phyloP scores from a whole-genome alignment of 2,113 vertebrate genomes.

The Megaleporinus macrocephalus region DNA sequence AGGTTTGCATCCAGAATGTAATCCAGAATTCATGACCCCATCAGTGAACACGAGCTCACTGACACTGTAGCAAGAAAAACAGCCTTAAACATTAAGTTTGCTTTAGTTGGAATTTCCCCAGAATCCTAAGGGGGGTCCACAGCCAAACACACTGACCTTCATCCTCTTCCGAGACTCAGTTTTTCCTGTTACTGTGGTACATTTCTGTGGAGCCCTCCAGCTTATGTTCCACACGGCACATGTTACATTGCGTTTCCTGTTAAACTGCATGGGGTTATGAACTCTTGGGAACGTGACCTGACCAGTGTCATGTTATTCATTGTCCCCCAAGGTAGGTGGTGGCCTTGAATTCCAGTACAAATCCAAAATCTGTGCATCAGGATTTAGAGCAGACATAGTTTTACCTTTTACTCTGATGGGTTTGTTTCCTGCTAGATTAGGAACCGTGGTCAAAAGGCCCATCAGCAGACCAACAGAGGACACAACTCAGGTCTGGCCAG shows the following conservation, averaged over 20 bases:
- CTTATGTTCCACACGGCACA: not conserved
- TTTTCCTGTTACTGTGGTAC: not conserved
- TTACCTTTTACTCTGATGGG: not conserved
- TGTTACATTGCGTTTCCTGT: not conserved
- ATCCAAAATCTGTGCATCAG: constrained; percentile 7
- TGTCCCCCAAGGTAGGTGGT: not conserved
- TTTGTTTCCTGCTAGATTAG: not conserved
- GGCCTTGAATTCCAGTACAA: not conserved
- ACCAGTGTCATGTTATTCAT: not conserved
- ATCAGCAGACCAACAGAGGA: not conserved
- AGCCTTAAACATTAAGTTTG: too few relatives aligned
- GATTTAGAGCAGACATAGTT: not conserved
- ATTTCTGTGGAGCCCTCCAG: not conserved
- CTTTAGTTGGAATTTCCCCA: too few relatives aligned
- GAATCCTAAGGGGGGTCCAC: not conserved
- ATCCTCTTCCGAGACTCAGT: not conserved
- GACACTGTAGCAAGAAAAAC: too few relatives aligned
- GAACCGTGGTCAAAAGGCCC: not conserved
- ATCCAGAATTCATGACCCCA: too few relatives aligned
- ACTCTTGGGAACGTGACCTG: not conserved
- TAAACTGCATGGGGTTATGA: not conserved
- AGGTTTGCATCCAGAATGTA: too few relatives aligned
- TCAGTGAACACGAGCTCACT: too few relatives aligned
- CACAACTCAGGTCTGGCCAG: not conserved
- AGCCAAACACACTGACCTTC: not conserved